Base-by-base conservation (phyloP, 2,797 vertebrate species). In the Yasuhikotakia modesta region DNA sequence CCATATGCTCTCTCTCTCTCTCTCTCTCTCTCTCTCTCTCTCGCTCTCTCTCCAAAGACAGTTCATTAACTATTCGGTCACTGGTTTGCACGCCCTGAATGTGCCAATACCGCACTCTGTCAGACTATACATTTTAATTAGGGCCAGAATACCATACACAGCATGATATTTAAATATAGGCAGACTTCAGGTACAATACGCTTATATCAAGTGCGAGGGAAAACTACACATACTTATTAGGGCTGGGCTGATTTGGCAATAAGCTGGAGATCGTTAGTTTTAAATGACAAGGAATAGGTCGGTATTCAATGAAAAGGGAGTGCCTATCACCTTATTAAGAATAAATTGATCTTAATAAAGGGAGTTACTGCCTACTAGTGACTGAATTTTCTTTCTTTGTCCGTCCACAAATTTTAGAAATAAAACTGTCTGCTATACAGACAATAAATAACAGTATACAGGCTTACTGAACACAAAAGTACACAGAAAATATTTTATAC, bases 71-170 rank as follows among this genome's bases (percentile, higher is more conserved):
- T 75, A 57, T 75, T 78, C 39, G 39, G 39, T 43, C 39, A 43
- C 39, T 43, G 39, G 10, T 10, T 43, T 10, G 39, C 39, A 43
- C 10, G 39, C 39, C 39, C 39, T 10, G 39, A 43, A 43, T 77
- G 43, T 77, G 66, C 53, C 53, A 53, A 76, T 71, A 71, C 19
- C 21, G 68, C 69, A 72, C 32, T 65, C 68, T 79, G 77, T 66
- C 70, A 73, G 69, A 72, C 61, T 79, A 30, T 79, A 66, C 63
- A 67, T 79, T 79, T 70, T 79, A 70, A 79, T 73, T 66, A 72
- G 22, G 48, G 27, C 32, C 50, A 58, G 50, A 65, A 65, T 72
- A 73, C 70, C 57, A 32, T 72, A 79, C 65, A 76, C 65, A 7
- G 50, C 75, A 58, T 73, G 50, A 67, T 79, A 66, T 79, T 72